phyloP scores from a whole-genome alignment of 1,140 invertebrate species.

The Euura lappo region DNA sequence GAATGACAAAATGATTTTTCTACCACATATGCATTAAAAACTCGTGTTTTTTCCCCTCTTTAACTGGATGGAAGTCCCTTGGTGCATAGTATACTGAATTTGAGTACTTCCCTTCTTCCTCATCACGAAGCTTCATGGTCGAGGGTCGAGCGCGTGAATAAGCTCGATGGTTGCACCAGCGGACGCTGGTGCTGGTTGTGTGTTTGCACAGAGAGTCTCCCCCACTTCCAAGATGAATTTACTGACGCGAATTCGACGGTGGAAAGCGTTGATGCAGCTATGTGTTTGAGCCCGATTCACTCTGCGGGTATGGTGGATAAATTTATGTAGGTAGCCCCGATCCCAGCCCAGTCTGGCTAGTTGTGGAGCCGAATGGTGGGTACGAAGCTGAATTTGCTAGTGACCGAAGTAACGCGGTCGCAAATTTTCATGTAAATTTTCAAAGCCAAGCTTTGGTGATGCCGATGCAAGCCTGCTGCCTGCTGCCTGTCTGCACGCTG shows the following conservation, averaged over 20 bases:
- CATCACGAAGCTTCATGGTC: neutral
- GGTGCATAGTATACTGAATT: too few species aligned
- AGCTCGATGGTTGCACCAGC: neutral
- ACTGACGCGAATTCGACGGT: neutral
- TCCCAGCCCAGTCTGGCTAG: too few species aligned
- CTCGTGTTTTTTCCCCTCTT: too few species aligned
- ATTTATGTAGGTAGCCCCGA: neutral
- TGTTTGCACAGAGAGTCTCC: too few species aligned
- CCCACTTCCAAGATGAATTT: neutral
- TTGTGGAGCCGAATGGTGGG: neutral
- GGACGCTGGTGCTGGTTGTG: too few species aligned
- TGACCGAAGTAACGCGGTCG: neutral
- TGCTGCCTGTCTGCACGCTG: neutral
- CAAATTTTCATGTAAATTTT: conserved; percentile 7
- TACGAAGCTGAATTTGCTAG: neutral
- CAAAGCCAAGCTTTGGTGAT: conserved; percentile 1
- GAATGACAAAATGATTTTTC: too few species aligned
- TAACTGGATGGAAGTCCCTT: too few species aligned
- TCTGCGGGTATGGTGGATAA: neutral
- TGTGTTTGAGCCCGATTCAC: conserved; percentile 2
- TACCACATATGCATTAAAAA: too few species aligned
- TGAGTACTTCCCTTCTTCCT: too few species aligned
- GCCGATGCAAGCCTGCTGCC: neutral
- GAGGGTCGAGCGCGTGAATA: neutral
- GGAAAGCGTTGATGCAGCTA: neutral